A percentile compares a stretch with the other conserved stretches of the same genome.
phyloP scores from a whole-genome alignment of 30 jellyfish, hydroid and myxozoan species.

The Sanderia malayensis region DNA sequence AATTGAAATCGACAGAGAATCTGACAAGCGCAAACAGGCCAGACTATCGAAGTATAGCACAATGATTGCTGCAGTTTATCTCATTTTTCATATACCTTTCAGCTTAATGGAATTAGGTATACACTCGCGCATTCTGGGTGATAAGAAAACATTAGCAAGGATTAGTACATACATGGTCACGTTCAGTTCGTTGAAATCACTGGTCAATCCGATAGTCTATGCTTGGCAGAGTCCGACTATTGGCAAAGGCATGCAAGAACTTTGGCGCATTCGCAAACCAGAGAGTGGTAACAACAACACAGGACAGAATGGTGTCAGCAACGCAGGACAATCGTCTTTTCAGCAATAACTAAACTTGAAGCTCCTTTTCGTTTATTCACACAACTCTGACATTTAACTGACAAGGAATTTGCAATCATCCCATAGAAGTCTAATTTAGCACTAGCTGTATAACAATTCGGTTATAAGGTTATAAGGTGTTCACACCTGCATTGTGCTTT shows the following conservation, averaged over 20 bases:
- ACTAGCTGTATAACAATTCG: too few species aligned
- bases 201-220: slow-evolving; percentile 43
- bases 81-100: slow-evolving; percentile 28
- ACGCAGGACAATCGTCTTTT: too few species aligned
- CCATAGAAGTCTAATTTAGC: too few species aligned
- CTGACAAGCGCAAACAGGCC: slow-evolving; percentile 29
- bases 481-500: too few species aligned
- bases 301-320: too few species aligned
- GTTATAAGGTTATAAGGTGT: too few species aligned
- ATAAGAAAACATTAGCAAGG: background rate
- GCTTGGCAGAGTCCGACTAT: slow-evolving; percentile 61
- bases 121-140: slow-evolving; percentile 2
- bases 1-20: slow-evolving; percentile 22
- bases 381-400: too few species aligned
- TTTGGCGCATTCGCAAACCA: slow-evolving; percentile 29
- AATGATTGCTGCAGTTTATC: slow-evolving; percentile 27
- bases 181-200: slow-evolving; percentile 20
- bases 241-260: slow-evolving; percentile 31
- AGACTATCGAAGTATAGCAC: slow-evolving; percentile 40
- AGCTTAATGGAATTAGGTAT: slow-evolving; percentile 8
- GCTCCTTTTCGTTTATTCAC: too few species aligned
- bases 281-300: too few species aligned
- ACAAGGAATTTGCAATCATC: too few species aligned
- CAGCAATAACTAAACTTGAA: too few species aligned
- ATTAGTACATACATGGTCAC: slow-evolving; percentile 23